Evolutionary conservation across 2,797 vertebrate genomes (phyloP), one percentile per base, ranked within the genome.

Genomic region (Tangara arthus): DNA sequence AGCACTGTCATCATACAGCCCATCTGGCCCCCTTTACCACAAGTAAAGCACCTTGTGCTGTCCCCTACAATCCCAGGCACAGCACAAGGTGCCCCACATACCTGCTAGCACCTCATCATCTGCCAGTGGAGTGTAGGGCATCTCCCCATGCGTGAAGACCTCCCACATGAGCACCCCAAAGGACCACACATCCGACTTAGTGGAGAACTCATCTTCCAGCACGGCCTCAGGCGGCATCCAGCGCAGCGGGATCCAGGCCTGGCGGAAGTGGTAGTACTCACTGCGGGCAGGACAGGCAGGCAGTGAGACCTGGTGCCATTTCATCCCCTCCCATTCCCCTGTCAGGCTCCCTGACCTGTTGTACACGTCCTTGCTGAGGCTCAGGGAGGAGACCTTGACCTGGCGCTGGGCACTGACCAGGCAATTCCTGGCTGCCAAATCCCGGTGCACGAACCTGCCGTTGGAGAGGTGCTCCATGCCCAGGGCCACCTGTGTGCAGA

Each of bases 121-220:
- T 5, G 95, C 97, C 93, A 99, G 98, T 26, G 98, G 97, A 39
- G 96, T 52, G 46, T 99, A 98, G 2, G 99, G 99, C 98, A 99
- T 97, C 93, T 99, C 99, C 32, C 99, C 99, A 0, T 98, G 98
- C 9, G 96, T 99, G 97, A 99, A 99, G 86, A 99, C 98, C 68
- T 99, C 99, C 99, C 99, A 99, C 99, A 99, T 99, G 77, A 99
- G 96, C 79, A 99, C 99, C 8, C 99, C 99, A 0, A 99, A 99
- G 64, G 99, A 99, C 99, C 99, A 99, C 73, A 99, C 98, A 0
- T 99, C 99, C 0, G 99, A 99, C 95, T 99, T 99, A 30, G 99
- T 99, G 97, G 99, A 99, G 97, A 99, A 99, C 95, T 99, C 99
- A 0, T 99, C 98, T 79, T 99, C 99, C 91, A 99, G 98, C 94